Evolutionary conservation across 2,888 invertebrate genomes (phyloP).

Genomic region (Diplolepis rosae): DNA sequence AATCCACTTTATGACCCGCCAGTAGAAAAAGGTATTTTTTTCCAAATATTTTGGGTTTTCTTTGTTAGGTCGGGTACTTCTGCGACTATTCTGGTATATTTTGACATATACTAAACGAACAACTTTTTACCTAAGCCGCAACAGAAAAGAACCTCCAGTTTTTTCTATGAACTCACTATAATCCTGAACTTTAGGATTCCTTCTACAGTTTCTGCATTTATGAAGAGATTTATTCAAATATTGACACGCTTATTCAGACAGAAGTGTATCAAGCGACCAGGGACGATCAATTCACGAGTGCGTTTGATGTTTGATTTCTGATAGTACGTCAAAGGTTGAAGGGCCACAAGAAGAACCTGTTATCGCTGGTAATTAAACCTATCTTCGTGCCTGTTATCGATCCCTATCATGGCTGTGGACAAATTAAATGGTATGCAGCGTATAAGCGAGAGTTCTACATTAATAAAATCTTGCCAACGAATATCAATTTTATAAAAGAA

Average conservation of each 20-base stretch:
- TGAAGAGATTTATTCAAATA: slow-evolving; percentile 10
- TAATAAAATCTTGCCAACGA: too few species aligned
- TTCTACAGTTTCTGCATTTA: background rate
- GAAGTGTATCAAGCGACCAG: background rate
- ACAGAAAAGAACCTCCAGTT: too few species aligned
- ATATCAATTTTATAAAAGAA: too few species aligned
- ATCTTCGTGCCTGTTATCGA: background rate
- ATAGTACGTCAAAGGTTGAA: background rate
- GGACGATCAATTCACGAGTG: background rate
- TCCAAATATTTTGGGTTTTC: too few species aligned
- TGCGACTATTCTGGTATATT: too few species aligned
- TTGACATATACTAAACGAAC: too few species aligned
- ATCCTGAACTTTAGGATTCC: background rate
- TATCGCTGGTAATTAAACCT: slow-evolving; percentile 19
- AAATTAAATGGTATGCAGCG: background rate
- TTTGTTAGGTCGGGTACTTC: too few species aligned
- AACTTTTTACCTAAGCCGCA: too few species aligned
- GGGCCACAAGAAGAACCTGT: slow-evolving; percentile 6
- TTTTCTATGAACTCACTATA: background rate
- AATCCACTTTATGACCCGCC: too few species aligned
- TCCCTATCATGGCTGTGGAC: background rate
- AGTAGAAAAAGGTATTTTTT: too few species aligned
- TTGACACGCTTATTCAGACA: background rate
- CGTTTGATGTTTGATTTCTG: slow-evolving; percentile 14
- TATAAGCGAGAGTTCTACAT: background rate